Base-by-base conservation (phyloP, 2,113 vertebrate genomes). In the Puntigrus tetrazona region DNA sequence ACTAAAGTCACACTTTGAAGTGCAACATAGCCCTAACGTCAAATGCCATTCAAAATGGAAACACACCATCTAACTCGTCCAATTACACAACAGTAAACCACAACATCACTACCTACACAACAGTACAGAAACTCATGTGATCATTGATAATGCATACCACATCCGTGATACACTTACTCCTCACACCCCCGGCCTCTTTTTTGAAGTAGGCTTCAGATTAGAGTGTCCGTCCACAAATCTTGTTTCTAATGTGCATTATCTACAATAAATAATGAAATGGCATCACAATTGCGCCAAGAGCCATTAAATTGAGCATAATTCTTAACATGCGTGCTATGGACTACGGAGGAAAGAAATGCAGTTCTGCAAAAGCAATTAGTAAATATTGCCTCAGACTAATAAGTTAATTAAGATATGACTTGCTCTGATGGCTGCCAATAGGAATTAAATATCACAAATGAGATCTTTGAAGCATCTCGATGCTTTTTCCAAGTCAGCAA, bases 51-150 rank as follows among this genome's bases (percentile, higher is more conserved):
- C 20, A 25, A 41, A 72, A 43, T 1, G 22, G 36, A 38, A 41
- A 43, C 38, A 43, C 13, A 16, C 38, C 4, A 22, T 36, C 31
- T 38, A 22, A 69, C 31, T 38, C 2, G 7, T 38, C 65, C 25
- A 72, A 72, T 72, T 43, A 72, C 69, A 72, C 69, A 72, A 70
- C 72, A 47, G n/a, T 20, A 84, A 52, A 38, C 75, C 82, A 22
- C 78, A 80, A 11, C 25, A 29, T 41, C 22, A 59, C 29, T 25
- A 83, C 25, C 22, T 41, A 52, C 18, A 78, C 29, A 76, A 74
- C 59, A 76, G 55, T 25, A 22, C 78, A 67, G 25, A 79, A 65
- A 78, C 59, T 45, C 59, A 80, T 47, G 52, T 80, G 25, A 67
- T 80, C 27, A 75, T 7, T 29, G 72, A 75, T 80, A 80, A 65